These are phyloP conservation scores for Pyrocephalus nanus DNA, from an alignment of 2,797 vertebrate genomes.

Conservation along the genomic window DNA sequence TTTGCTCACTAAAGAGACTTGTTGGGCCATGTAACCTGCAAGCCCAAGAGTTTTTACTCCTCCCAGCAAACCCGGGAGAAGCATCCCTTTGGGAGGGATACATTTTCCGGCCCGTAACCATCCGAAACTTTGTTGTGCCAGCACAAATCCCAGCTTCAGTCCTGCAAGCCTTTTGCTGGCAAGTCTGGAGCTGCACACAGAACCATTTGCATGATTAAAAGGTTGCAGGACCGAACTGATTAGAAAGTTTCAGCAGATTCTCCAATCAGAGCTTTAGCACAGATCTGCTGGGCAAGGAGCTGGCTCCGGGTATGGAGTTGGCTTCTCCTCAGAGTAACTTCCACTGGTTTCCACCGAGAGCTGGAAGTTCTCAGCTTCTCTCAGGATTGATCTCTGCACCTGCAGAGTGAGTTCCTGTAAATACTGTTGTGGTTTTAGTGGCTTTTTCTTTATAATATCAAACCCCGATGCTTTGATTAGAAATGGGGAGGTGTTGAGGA, in stretches of 20 bases:
- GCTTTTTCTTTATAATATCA: conserved; percentile 32
- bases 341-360: not conserved
- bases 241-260: conserved; percentile 10
- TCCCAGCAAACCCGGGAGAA: not conserved
- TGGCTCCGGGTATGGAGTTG: not conserved
- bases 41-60: not conserved
- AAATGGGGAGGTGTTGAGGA: not conserved
- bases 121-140: conserved; percentile 18
- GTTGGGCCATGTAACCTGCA: not conserved
- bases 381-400: conserved; percentile 37
- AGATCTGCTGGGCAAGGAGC: not conserved
- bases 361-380: conserved; percentile 16
- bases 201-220: conserved; percentile 39
- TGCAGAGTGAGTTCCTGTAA: not conserved
- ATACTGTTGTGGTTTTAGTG: conserved; percentile 46
- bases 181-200: conserved; percentile 25
- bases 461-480: conserved; percentile 49
- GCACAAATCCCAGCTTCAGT: not conserved
- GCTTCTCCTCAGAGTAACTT: conserved; percentile 2
- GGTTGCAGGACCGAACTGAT: conserved; percentile 32
- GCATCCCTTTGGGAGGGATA: not conserved
- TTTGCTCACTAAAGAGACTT: not conserved
- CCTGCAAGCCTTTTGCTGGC: not conserved
- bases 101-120: not conserved
- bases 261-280: not conserved